Base-by-base conservation (phyloP, 2,797 vertebrate species). In the Lepus townsendii region DNA sequence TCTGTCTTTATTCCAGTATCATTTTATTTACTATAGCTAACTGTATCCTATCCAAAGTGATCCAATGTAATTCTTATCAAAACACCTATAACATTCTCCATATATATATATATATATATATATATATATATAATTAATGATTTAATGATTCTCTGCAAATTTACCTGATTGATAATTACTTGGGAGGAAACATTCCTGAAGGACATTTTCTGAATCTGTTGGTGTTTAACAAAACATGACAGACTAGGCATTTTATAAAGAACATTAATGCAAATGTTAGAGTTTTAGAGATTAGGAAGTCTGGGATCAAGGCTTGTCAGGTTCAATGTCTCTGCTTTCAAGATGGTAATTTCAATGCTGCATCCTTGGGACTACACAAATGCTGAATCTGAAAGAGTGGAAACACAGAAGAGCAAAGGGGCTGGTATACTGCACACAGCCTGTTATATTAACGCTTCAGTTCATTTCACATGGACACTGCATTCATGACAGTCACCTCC, bases 101-200 rank as follows among this genome's bases (percentile, higher is more conserved):
- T 19, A 57, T 13, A 57, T 2, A 57, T 57, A 13, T 57, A 47
- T 42, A 35, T 35, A 35, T 35, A 35, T 35, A 35, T 35, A 35
- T 35, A 35, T 35, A 35, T 35, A 35, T 35, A 8, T 42, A 42
- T 42, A 42, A 9, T 42, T 7, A 47, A 9, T 47, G 8, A 47
- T 47, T 47, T 47, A 47, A 47, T 47, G 42, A 47, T 47, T 93
- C 83, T 68, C n/a, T 84, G 12, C 76, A 63, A 91, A 13, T 76
- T 68, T 19, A 69, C 9, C 50, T 17, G 1, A 78, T 2, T 73
- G 9, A 0, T 16, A 85, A 92, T 73, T 69, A 77, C 1, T 68
- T 73, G 54, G 30, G 13, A 95, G 8, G 27, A 79, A 92, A 32
- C 1, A 60, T 38, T 1, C 5, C 16, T 73, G 24, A 73, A 90